Evolutionary conservation across 2,113 vertebrate species (phyloP).

Genomic region (Camarhynchus parvulus): DNA sequence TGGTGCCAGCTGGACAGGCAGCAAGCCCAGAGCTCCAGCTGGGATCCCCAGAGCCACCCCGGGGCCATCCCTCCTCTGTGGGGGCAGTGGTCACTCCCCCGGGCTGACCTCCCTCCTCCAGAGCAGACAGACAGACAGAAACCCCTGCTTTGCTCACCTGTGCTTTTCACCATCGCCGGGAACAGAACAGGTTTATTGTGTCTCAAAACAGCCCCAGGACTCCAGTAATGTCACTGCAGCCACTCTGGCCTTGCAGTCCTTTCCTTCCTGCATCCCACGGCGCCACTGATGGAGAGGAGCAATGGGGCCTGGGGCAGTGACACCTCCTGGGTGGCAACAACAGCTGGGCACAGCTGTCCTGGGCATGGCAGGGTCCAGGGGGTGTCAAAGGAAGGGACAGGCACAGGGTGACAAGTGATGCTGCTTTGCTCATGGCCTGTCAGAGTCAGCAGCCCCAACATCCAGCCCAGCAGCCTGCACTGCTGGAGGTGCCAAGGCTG

Average conservation of each 20-base stretch:
- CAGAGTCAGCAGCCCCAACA: background rate
- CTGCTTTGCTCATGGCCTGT: background rate
- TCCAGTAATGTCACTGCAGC: background rate
- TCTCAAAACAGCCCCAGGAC: background rate
- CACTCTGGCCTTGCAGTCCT: background rate
- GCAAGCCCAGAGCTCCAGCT: background rate
- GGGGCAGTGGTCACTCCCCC: background rate
- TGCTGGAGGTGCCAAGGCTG: background rate
- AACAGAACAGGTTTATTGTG: background rate
- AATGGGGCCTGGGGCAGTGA: background rate
- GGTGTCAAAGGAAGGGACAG: background rate
- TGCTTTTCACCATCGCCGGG: background rate
- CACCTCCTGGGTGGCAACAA: rapidly evolving
- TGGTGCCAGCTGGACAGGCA: background rate
- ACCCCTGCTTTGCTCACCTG: background rate
- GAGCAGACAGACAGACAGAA: background rate
- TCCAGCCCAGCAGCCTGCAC: background rate
- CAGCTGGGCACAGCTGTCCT: background rate
- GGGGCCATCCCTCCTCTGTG: background rate
- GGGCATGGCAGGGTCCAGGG: background rate
- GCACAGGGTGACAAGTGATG: background rate
- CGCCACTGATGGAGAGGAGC: background rate
- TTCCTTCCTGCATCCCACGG: background rate
- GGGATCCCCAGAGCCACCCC: background rate
- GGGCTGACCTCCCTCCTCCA: background rate